Conservation (phyloP, 1,140 invertebrate genomes). For the Drosophila kepulauana region DNA sequence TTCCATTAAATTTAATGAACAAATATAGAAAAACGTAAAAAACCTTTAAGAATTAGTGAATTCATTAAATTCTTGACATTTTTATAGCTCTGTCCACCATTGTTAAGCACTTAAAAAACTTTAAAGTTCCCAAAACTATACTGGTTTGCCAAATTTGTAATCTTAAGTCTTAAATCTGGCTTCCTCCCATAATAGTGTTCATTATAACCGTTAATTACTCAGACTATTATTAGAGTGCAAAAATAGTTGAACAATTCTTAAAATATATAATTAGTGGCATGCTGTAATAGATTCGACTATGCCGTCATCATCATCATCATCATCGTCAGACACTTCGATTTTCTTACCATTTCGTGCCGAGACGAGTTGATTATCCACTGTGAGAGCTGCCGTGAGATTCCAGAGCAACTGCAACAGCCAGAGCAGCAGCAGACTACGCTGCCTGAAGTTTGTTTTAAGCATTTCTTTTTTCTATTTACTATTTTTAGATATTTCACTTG, state of each 20-base stretch:
- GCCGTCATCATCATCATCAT: neutral
- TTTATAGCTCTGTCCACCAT: neutral
- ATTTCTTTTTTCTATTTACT: slow-evolving; percentile 17
- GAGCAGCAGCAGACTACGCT: slow-evolving; percentile 35
- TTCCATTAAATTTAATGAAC: neutral
- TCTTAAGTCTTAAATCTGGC: neutral
- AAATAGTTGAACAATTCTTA: neutral
- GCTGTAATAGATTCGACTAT: slow-evolving; percentile 8
- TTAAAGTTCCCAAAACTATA: too few species aligned
- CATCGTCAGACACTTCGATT: neutral
- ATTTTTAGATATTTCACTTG: slow-evolving; percentile 11
- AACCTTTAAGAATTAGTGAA: neutral
- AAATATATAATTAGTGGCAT: slow-evolving; percentile 14
- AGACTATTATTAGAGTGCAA: neutral
- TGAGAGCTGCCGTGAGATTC: slow-evolving; percentile 49
- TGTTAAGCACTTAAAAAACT: neutral
- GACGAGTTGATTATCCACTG: slow-evolving; percentile 82
- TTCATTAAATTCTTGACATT: neutral
- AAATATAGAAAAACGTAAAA: neutral
- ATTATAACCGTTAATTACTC: slow-evolving; percentile 17
- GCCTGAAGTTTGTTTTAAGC: slow-evolving; percentile 22
- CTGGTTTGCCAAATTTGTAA: neutral
- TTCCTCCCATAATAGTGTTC: neutral
- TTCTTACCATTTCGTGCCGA: slow-evolving; percentile 82
- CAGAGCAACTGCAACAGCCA: slow-evolving; percentile 40